phyloP scores from a whole-genome alignment of 1,140 invertebrate species.

The Bemisia tabaci region DNA sequence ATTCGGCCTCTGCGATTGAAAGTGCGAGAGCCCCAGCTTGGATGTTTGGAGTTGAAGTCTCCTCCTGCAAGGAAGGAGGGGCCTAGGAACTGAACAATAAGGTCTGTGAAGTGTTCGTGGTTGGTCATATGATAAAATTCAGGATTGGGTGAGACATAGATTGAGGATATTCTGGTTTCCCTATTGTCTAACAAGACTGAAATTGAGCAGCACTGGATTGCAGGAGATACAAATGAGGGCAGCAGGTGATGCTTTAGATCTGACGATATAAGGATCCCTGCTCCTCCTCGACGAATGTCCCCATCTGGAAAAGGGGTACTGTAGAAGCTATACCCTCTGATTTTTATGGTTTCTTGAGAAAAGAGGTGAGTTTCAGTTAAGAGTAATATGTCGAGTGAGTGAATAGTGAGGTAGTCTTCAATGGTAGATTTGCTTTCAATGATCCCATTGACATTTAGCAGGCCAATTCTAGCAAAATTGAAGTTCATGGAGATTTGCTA shows the following conservation, averaged over 20 bases:
- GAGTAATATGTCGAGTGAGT: slow-evolving; percentile 3
- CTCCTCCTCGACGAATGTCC: not conserved
- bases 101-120: not conserved
- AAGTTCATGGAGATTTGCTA: too few relatives aligned
- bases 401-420: not conserved
- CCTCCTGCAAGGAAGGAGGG: slow-evolving; percentile 6
- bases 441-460: slow-evolving; percentile 7
- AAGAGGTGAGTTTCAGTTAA: slow-evolving; percentile 10
- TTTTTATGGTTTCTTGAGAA: not conserved
- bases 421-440: slow-evolving; percentile 5
- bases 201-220: not conserved
- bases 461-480: too few relatives aligned
- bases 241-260: slow-evolving; percentile 4
- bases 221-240: not conserved
- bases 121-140: slow-evolving; percentile 10
- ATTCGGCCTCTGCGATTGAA: too few relatives aligned
- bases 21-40: not conserved
- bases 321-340: slow-evolving; percentile 5
- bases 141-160: slow-evolving; percentile 5
- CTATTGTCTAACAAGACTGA: not conserved
- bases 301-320: too few relatives aligned
- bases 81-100: not conserved
- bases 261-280: slow-evolving; percentile 3
- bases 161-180: not conserved
- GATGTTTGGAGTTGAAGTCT: slow-evolving; percentile 8